Evolutionary conservation across 2,888 invertebrate species (phyloP), one percentile per base, ranked within the genome.

Genomic region (Lepidocyrtinus sp.): DNA sequence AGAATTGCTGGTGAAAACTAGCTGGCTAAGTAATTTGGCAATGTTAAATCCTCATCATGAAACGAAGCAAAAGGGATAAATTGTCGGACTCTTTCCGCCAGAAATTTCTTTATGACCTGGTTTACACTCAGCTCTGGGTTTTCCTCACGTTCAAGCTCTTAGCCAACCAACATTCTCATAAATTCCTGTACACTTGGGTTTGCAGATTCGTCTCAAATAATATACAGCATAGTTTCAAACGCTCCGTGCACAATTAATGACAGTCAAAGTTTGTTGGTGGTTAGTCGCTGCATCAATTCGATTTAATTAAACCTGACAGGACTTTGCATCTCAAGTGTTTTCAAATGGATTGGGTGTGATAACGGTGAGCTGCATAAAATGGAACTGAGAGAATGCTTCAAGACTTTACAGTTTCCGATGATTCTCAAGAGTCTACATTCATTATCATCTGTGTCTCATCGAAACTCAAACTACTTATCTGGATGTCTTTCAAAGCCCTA

Each of bases 21-120:
- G 50, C 15, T 50, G 19, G 67, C 21, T 24, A 55, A 27, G 71
- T 71, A 59, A 71, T 71, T 71, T 71, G 71, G 71, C 71, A 71
- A 26, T 21, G 55, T 59, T 55, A 69, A 71, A 61, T 62, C 36
- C 61, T 63, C 72, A 70, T 72, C 72, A 72, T 63, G 50, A 50
- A 50, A 2, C 15, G n/a, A 50, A 12, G 50, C 50, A 50, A 7
- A 17, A 50, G 15, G 50, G 17, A 63, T 63, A 45, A 61, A 59
- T 21, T 21, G 25, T 26, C 21, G 70, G 61, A 25, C 15, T 50
- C 50, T 62, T 24, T 45, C 24, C n/a, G 36, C 22, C 5, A 63
- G 36, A 36, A 63, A 50, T 50, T 50, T n/a, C n/a, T n/a, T 50
- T 72, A 72, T 72, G 63, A 63, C 72, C 72, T 63, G 46, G 45